Base-by-base conservation (phyloP, 2,888 invertebrate species). In the Globia sparganii region DNA sequence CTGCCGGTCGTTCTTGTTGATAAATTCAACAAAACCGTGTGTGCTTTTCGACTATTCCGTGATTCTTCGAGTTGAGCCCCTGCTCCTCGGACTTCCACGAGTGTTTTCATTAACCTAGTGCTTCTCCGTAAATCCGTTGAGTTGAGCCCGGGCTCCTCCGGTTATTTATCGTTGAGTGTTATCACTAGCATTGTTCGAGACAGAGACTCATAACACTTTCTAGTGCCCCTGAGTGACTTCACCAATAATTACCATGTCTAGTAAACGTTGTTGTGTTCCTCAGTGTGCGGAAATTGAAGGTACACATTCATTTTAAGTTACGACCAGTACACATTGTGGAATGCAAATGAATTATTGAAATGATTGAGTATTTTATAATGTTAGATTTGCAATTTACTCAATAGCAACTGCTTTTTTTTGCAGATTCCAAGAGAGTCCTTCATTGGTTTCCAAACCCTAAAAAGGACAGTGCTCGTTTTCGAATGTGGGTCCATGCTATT, bases 201-300 rank as follows among this genome's bases (percentile, higher is more conserved):
- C 21, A 68, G 56, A 68, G 68, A 56, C 68, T 53, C 68, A 34
- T 66, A 4, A 37, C 37, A 37, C 37, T 0, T 37, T 37, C 37
- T 37, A 37, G 37, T 37, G 37, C 37, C 37, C 37, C 37, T 6
- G n/a, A 37, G 64, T 31, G 34, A 56, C 28, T 56, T 37, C 6
- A 37, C 37, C 37, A 37, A 37, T 37, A 37, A 6, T 40, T 58
- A 69, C 21, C 56, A 69, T 69, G 69, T 69, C 69, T 70, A 58
- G 70, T 70, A 70, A 59, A 70, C 58, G 58, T 70, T 70, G 70
- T 70, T 70, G 70, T 70, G 70, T 70, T 2, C 58, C 58, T 70
- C 40, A 37, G 58, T 70, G 58, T 70, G 58, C 1, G 58, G 40
- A 28, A 59, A 31, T 31, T 40, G 31, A 59, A 40, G 40, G 40